A percentile compares a stretch with the other conserved stretches of the same genome.
Evolutionary conservation across 2,797 vertebrate genomes (phyloP).

Genomic region (Megaceryle alcyon): DNA sequence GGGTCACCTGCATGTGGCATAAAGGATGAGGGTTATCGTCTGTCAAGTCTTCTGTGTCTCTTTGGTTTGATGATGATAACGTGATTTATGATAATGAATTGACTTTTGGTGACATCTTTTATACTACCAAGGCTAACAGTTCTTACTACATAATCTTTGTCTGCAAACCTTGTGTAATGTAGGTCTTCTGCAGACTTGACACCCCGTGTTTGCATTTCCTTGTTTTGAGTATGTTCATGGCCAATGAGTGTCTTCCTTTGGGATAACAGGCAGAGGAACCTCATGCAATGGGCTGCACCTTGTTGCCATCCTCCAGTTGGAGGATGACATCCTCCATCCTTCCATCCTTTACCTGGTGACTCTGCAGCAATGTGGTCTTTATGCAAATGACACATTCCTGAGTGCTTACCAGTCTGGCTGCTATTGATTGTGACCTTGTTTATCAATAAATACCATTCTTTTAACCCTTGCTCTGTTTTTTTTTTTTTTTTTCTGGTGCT

Average conservation of each 20-base stretch:
- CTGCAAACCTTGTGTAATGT: background rate
- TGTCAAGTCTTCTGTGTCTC: background rate
- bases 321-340: background rate
- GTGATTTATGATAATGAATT: background rate
- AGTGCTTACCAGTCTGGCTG: background rate
- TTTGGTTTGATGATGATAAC: background rate
- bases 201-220: background rate
- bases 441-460: background rate
- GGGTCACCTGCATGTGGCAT: background rate
- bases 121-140: background rate
- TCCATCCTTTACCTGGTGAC: background rate
- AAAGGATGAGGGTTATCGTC: background rate
- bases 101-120: background rate
- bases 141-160: background rate
- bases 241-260: background rate
- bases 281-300: background rate
- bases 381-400: constrained; percentile 11
- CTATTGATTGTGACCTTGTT: background rate
- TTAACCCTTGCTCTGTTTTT: background rate
- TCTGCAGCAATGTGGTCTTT: background rate
- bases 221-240: background rate
- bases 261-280: background rate
- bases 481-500: background rate
- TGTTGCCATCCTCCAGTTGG: background rate
- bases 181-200: background rate